Base-by-base conservation (phyloP, 2,113 vertebrate genomes). In the Suncus etruscus region DNA sequence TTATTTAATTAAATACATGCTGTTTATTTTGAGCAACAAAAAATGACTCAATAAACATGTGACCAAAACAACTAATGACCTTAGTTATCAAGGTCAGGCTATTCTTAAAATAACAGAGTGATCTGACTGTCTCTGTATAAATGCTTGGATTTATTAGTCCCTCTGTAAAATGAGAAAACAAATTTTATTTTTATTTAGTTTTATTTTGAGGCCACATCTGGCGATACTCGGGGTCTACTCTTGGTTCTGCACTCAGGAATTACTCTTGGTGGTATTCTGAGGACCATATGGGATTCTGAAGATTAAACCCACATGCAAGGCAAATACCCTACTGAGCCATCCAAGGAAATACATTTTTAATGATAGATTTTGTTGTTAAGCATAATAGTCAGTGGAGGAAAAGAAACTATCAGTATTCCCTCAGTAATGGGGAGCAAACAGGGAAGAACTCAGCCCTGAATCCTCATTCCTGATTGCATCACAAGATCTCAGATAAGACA, bases 1-100 rank as follows among this genome's bases (percentile, higher is more conserved):
- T 76, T 81, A 75, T 32, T 75, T 92, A 73, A 79, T 90, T 87
- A 79, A 86, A 73, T n/a, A 11, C 79, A 86, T 50, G 51, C n/a
- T 76, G 20, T 54, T 79, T n/a, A 83, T 81, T 73, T 54, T 29
- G 31, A 68, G 11, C 68, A 22, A 80, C 86, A 58, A 45, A 83
- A 87, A 69, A 31, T 88, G 47, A 82, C 18, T 92, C 86, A 75
- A 24, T 72, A 82, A 29, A 6, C 16, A 8, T 1, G 15, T 58
- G 77, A 70, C 50, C n/a, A 69, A 87, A 93, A 78, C 68, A 76
- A 61, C 25, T 16, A 29, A n/a, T 68, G 29, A 54, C 16, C 29
- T 77, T 45, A 31, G 25, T 68, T 48, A 73, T 77, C 47, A 22
- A 79, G 22, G 25, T 31, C n/a, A 65, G 51, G 14, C 22, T 73